These are phyloP conservation scores for Falco novaeseelandiae DNA, from an alignment of 2,797 vertebrate species.

Conservation along the genomic window DNA sequence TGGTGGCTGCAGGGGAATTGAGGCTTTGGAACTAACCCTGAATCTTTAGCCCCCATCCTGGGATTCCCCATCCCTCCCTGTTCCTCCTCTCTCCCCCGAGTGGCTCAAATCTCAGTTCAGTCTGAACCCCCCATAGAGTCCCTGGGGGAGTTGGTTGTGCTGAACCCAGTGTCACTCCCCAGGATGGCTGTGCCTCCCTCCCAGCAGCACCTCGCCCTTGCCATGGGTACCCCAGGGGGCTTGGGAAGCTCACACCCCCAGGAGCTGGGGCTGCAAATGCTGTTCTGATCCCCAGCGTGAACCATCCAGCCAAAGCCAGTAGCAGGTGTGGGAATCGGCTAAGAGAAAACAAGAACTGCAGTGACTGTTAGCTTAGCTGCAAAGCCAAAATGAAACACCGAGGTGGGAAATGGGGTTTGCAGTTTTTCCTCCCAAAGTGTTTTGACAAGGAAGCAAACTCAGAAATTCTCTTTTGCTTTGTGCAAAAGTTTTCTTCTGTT, in stretches of 20 bases:
- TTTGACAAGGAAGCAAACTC: not conserved
- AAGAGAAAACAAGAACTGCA: not conserved
- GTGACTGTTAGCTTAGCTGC: fast-evolving
- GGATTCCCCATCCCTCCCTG: not conserved
- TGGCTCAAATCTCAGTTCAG: not conserved
- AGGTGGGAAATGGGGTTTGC: not conserved
- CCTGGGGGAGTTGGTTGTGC: fast-evolving
- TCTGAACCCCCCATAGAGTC: fast-evolving
- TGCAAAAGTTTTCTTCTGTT: not conserved
- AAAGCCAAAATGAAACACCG: not conserved
- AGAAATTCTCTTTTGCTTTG: not conserved
- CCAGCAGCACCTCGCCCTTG: fast-evolving
- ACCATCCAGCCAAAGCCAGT: not conserved
- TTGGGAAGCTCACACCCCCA: not conserved
- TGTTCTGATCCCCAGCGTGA: fast-evolving
- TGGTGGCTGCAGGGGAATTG: not conserved
- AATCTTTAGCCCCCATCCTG: fast-evolving
- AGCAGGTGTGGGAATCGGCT: not conserved
- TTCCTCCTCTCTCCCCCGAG: not conserved
- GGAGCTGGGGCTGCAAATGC: not conserved
- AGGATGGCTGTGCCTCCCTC: not conserved
- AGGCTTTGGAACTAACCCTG: not conserved
- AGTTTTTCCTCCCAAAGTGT: not conserved
- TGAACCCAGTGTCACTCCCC: not conserved
- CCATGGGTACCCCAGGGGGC: fast-evolving